Conservation (phyloP, 2,797 vertebrate species). For the Pseudochirops cupreus region DNA sequence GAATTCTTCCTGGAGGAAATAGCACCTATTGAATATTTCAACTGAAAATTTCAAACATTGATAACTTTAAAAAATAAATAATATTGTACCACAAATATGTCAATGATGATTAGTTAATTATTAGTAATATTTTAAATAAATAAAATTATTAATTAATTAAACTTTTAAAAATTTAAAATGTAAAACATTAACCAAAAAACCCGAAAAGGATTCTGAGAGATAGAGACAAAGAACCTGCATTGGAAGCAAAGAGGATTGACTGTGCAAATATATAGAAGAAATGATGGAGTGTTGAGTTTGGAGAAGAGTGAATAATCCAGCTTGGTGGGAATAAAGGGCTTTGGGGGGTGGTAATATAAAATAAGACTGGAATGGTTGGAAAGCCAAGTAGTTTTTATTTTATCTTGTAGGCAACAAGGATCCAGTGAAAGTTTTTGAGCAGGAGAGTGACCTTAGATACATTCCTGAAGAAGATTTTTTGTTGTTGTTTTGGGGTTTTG, state of each 20-base stretch:
- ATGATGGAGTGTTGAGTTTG: neutral
- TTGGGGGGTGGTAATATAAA: neutral
- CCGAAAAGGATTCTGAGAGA: neutral
- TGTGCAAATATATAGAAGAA: neutral
- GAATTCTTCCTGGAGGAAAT: neutral
- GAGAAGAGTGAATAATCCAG: neutral
- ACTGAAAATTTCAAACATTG: neutral
- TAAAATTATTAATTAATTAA: too few relatives aligned
- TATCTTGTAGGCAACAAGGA: neutral
- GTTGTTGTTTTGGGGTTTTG: neutral
- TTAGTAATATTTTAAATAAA: too few relatives aligned
- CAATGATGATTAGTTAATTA: too few relatives aligned
- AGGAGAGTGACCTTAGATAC: neutral
- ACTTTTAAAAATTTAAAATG: too few relatives aligned
- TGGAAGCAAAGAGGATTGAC: neutral
- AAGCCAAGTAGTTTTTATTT: neutral
- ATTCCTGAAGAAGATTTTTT: neutral
- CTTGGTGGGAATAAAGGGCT: neutral
- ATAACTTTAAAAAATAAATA: too few relatives aligned
- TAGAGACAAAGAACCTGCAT: neutral
- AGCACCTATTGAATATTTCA: neutral
- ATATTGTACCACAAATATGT: too few relatives aligned
- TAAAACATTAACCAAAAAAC: too few relatives aligned
- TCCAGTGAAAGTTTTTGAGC: neutral
- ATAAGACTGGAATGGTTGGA: neutral